phyloP scores from a whole-genome alignment of 2,113 vertebrate genomes.

The Hystrix cristata region DNA sequence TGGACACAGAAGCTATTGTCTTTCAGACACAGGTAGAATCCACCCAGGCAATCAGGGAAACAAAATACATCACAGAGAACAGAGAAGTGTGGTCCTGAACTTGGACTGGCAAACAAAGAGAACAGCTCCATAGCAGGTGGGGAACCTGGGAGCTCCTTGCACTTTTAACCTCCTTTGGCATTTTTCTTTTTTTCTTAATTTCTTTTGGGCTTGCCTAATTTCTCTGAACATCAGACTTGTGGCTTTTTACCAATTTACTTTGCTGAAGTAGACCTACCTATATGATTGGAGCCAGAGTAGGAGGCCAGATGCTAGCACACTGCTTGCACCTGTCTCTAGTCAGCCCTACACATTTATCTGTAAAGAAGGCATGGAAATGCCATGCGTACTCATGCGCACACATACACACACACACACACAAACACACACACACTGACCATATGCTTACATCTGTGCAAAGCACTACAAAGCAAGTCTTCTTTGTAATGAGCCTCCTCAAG shows the following conservation, averaged over 20 bases:
- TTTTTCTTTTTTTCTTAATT: neutral
- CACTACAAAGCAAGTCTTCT: neutral
- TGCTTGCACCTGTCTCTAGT: constrained; percentile 75
- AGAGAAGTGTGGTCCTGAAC: no score
- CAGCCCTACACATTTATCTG: constrained; percentile 66
- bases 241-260: constrained; percentile 68
- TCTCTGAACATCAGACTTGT: neutral
- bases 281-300: constrained; percentile 41
- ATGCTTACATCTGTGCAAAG: constrained; percentile 60
- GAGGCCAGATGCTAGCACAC: constrained; percentile 77
- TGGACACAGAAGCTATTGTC: neutral
- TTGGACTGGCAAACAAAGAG: neutral
- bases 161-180: neutral
- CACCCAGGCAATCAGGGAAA: neutral
- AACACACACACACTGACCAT: constrained; percentile 27
- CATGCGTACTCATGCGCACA: neutral
- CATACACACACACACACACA: neutral
- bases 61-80: neutral
- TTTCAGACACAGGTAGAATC: neutral
- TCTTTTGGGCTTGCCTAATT: neutral
- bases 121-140: neutral
- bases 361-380: neutral
- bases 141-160: accelerated
- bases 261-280: constrained; percentile 56
- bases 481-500: neutral